A percentile compares a stretch with the other conserved stretches of the same genome.
phyloP scores from a whole-genome alignment of 2,113 vertebrate species.

The Heptranchias perlo region DNA sequence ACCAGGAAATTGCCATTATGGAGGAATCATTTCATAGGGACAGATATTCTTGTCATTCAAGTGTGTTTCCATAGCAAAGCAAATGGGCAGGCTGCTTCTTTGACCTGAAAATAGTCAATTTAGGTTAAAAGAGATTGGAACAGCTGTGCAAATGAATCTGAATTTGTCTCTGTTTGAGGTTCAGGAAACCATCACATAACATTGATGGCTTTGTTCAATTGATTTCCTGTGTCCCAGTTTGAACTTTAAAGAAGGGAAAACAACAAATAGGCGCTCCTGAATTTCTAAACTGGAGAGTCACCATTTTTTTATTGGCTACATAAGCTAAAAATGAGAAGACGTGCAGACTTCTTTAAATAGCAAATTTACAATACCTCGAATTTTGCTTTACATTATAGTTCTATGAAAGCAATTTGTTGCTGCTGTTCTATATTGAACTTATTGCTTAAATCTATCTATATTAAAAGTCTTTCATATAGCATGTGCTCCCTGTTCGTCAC shows the following conservation, averaged over 20 bases:
- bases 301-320: too few species aligned
- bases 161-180: neutral
- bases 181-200: neutral
- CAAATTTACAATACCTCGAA: neutral
- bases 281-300: neutral
- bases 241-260: neutral
- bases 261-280: too few species aligned
- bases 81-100: neutral
- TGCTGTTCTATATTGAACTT: neutral
- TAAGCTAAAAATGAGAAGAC: neutral
- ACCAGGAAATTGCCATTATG: neutral
- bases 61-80: neutral
- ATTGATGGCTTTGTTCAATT: neutral
- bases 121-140: neutral
- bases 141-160: neutral
- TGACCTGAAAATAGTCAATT: neutral
- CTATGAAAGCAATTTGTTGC: neutral
- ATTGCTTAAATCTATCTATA: neutral
- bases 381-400: neutral
- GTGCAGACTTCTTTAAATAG: neutral
- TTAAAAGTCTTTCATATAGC: neutral
- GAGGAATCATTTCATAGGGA: neutral
- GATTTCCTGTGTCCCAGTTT: neutral
- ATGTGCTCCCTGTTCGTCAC: neutral
- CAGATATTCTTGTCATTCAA: neutral